These are phyloP conservation scores for Drosophila incognita DNA, from an alignment of 2,888 invertebrate genomes.

Conservation along the genomic window DNA sequence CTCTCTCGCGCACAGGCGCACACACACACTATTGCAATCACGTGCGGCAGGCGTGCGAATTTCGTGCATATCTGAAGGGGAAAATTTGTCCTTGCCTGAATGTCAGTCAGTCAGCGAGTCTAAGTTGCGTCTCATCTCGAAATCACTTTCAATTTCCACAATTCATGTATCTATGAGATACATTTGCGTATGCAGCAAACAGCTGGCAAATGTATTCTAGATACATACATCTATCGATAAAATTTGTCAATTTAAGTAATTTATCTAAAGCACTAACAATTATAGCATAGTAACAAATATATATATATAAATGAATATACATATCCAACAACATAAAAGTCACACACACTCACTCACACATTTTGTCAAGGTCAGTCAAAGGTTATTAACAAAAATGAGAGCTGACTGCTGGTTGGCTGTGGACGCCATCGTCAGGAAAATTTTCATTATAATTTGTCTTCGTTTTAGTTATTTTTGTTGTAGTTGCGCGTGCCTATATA, in stretches of 20 bases:
- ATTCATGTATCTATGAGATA: conserved; percentile 28
- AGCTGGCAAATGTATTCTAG: conserved; percentile 25
- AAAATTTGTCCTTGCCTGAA: conserved; percentile 78
- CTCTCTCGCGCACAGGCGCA: conserved; percentile 4
- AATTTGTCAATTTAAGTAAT: conserved; percentile 64
- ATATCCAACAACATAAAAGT: conserved; percentile 21
- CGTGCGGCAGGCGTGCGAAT: conserved; percentile 63
- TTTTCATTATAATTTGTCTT: conserved; percentile 38
- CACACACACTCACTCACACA: conserved; percentile 33
- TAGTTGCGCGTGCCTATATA: conserved; percentile 15
- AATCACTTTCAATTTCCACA: conserved; percentile 52
- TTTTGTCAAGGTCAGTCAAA: conserved; percentile 81
- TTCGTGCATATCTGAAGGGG: conserved; percentile 16
- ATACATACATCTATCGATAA: conserved; percentile 1
- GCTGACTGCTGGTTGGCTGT: conserved; percentile 21
- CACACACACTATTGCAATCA: conserved; percentile 28
- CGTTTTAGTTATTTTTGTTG: conserved; percentile 41
- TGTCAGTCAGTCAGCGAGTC: conserved; percentile 56
- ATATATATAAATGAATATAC: conserved; percentile 7
- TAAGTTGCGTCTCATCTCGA: conserved; percentile 23
- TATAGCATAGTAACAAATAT: conserved; percentile 14
- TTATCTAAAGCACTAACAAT: conserved; percentile 39
- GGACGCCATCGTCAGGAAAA: conserved; percentile 48
- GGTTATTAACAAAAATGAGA: conserved; percentile 75
- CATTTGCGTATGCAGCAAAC: conserved; percentile 31